Conservation (phyloP, 2,113 vertebrate species). For the Sterna hirundo region DNA sequence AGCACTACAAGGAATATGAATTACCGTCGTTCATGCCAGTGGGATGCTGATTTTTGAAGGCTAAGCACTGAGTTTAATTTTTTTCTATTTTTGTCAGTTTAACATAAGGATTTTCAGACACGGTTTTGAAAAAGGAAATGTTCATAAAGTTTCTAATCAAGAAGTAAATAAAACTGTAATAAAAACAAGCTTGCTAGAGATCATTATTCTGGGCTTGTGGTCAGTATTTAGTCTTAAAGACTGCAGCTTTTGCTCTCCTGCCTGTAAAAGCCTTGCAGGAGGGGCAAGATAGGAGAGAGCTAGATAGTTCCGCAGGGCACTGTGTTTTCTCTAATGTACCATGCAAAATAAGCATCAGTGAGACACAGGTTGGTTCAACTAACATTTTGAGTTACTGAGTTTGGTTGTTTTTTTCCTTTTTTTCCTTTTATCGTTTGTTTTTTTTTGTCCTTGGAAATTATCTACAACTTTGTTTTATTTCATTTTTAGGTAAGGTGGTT, state of each 20-base stretch:
- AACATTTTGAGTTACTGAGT: constrained; percentile 17
- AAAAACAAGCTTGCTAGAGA: not conserved
- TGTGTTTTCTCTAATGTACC: not conserved
- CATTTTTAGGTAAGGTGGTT: not conserved
- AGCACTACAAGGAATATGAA: not conserved
- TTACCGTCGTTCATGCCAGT: not conserved
- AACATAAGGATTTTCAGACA: not conserved
- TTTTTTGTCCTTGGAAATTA: not conserved
- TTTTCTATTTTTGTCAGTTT: not conserved
- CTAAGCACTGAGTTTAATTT: not conserved
- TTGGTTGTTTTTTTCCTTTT: not conserved
- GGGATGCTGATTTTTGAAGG: not conserved
- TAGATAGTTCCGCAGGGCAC: not conserved
- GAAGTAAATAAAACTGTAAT: not conserved
- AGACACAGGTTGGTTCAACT: constrained; percentile 39
- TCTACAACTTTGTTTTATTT: not conserved
- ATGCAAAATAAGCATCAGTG: not conserved
- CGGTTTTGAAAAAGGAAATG: not conserved
- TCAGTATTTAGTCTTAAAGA: not conserved
- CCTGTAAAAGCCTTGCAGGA: not conserved
- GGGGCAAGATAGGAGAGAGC: not conserved
- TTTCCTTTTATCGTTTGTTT: not conserved
- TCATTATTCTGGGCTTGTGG: not conserved
- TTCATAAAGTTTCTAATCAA: not conserved
- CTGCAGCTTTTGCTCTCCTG: not conserved